Evolutionary conservation across 2,113 vertebrate species (phyloP), one percentile per base, ranked within the genome.

Genomic region (Butorides virescens): DNA sequence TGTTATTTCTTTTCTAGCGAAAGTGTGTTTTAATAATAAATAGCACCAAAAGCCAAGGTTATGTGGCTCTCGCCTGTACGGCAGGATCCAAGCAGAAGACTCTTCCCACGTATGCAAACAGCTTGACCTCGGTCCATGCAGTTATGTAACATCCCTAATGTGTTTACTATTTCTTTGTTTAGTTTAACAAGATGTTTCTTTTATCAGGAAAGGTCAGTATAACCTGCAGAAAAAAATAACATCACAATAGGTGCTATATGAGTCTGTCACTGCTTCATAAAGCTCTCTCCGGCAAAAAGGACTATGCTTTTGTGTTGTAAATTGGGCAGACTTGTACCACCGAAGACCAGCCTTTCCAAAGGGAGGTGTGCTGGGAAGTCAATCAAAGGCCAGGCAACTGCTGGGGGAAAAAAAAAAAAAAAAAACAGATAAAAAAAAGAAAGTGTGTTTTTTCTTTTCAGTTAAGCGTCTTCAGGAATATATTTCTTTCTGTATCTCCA

Each of bases 11-110:
- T 97, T 96, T 86, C 86, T 70, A 88, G 89, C 63, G 88, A 82
- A 96, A 98, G 90, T 93, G 88, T 96, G 93, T 91, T 96, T 97
- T 96, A 96, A 93, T 94, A 97, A 88, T 94, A 95, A 94, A 90
- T 91, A 96, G 90, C 79, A 76, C 44, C 58, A 75, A 93, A 96
- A 88, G 91, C 91, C 96, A 96, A 97, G 97, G 97, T 97, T 95
- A 79, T 49, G 65, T 81, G 90, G 83, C 78, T 92, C 93, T 93
- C 70, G 8, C 89, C 76, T 95, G 94, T 88, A 34, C 7, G 5
- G 66, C 62, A 46, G 81, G 67, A 93, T 96, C 87, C 80, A 84
- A 87, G 84, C 39, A 84, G 91, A 82, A 90, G 76, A 37, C 87
- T 97, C 91, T 85, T 78, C 47, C 84, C 47, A 2, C 29, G 4